Evolutionary conservation across 1,140 invertebrate species (phyloP).

Genomic region (Panagrolaimus sp.): DNA sequence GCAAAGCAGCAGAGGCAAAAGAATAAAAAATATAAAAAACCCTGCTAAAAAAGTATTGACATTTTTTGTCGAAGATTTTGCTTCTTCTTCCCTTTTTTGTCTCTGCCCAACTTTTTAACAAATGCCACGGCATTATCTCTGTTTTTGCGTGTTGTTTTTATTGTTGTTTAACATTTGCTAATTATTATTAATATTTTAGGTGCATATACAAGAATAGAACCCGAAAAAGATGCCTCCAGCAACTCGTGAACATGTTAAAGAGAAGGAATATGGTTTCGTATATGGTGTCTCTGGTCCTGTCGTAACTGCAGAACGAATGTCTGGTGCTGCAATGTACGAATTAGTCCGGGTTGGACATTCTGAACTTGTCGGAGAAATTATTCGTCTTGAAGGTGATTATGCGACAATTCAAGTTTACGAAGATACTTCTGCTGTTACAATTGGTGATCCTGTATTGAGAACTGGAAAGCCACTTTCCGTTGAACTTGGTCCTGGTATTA

Average conservation of each 20-base stretch:
- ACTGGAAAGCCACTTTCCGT: constrained; percentile 97
- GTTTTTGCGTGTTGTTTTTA: no score
- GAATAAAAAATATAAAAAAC: no score
- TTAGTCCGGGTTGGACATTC: constrained; percentile 94
- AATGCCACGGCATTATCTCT: no score
- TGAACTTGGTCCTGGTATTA: constrained; percentile 96
- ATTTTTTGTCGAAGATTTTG: no score
- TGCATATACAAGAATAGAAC: constrained; percentile 7
- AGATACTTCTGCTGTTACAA: constrained; percentile 97
- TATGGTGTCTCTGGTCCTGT: constrained; percentile 95
- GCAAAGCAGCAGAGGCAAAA: no score
- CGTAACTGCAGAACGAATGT: constrained; percentile 97
- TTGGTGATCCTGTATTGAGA: constrained; percentile 93
- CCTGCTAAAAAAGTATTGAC: no score
- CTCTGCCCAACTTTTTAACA: no score
- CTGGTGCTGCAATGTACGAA: constrained; percentile 99
- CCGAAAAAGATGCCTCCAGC: constrained; percentile 64
- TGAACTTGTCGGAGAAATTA: constrained; percentile 97
- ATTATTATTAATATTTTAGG: no score
- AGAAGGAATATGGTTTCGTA: constrained; percentile 85
- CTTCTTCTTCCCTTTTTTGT: no score
- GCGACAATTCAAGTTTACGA: constrained; percentile 99
- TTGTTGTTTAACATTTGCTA: no score
- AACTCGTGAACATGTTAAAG: constrained; percentile 77
- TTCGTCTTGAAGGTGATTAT: constrained; percentile 96